Conservation (phyloP, 2,888 invertebrate genomes). For the Myopa tessellatipennis region DNA sequence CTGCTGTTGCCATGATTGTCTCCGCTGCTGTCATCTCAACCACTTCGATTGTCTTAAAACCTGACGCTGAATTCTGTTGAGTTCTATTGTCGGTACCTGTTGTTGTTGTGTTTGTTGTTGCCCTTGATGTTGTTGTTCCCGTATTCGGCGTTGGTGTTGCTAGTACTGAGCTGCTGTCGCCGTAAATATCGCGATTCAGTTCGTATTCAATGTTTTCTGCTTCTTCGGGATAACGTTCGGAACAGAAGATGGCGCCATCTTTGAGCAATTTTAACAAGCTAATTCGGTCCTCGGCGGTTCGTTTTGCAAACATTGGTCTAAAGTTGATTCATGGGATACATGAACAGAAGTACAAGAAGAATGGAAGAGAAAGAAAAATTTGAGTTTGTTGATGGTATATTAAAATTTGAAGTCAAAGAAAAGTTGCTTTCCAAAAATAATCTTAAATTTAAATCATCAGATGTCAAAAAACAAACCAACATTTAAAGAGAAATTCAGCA, state of each 20-base stretch:
- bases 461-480: too few relatives aligned
- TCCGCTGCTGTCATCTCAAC: slow-evolving; percentile 52
- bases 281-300: slow-evolving; percentile 88
- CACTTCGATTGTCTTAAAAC: slow-evolving; percentile 60
- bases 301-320: slow-evolving; percentile 82
- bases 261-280: slow-evolving; percentile 80
- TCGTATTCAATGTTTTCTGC: slow-evolving; percentile 66
- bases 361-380: background rate
- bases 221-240: slow-evolving; percentile 66
- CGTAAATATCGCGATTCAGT: slow-evolving; percentile 61
- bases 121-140: slow-evolving; percentile 38
- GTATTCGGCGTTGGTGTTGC: slow-evolving; percentile 44
- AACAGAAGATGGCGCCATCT: slow-evolving; percentile 67
- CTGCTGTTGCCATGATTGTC: slow-evolving; percentile 53
- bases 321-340: slow-evolving; percentile 21
- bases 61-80: slow-evolving; percentile 30
- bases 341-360: background rate
- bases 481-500: too few relatives aligned
- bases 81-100: slow-evolving; percentile 40
- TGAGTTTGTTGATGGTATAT: too few relatives aligned
- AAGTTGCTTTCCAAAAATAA: too few relatives aligned
- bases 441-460: too few relatives aligned
- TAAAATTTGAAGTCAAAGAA: too few relatives aligned
- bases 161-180: slow-evolving; percentile 50
- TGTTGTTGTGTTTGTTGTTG: slow-evolving; percentile 39